Base-by-base conservation (phyloP, 2,888 invertebrate species). In the Drosophila longiperda region DNA sequence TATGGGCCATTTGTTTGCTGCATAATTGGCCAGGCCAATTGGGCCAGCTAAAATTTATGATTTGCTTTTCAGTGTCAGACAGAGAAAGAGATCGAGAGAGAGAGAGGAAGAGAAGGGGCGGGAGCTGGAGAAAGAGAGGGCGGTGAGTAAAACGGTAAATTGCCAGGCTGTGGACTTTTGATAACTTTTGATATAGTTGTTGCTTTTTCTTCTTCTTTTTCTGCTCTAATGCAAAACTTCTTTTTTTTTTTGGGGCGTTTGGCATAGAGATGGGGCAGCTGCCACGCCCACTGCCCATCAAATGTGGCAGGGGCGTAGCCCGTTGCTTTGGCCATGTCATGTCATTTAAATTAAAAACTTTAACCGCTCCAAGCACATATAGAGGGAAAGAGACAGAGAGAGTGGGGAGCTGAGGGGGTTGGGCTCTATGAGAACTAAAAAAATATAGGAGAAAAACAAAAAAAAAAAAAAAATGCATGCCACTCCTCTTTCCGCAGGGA, bases 261-360 rank as follows among this genome's bases (percentile, higher is more conserved):
- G 82, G 73, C 80, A 67, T 55, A 60, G 75, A 86, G 87, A 88
- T 88, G 87, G 68, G 69, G 73, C 68, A 49, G 12, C 20, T 64
- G 68, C 69, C 73, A 83, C 89, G 89, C 83, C 82, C 81, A 50
- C 68, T 83, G 89, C 78, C 83, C 66, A 88, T 83, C 83, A 83
- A 78, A 68, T 63, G 75, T 75, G 81, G 75, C 83, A 72, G 59
- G 78, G 83, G 83, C 89, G 83, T 88, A 52, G 70, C 38, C 38
- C 36, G 49, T 53, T 53, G 66, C 58, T 54, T 38, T 65, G 66
- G 50, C 58, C 64, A 74, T 65, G 69, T 82, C 87, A 83, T 87
- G 88, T 86, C 88, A 86, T 86, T 86, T 86, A 87, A 87, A 87
- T 89, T 87, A 89, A 89, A 89, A 89, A 89, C 66, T 87, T 83